Base-by-base conservation (phyloP, 2,797 vertebrate species). In the Lagorchestes hirsutus region DNA sequence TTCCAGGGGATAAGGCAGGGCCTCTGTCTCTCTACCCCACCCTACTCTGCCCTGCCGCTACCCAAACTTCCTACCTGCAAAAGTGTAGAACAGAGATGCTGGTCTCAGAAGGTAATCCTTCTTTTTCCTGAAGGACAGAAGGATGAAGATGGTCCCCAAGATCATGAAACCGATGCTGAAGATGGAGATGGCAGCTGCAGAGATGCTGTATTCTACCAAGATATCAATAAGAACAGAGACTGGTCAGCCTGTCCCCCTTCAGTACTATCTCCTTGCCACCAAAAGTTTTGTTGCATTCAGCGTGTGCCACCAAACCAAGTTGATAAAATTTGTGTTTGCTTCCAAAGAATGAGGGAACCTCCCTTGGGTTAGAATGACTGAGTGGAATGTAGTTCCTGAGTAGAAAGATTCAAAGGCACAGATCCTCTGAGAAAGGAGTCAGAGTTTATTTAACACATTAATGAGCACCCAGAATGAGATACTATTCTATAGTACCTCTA, bases 21-120 rank as follows among this genome's bases (percentile, higher is more conserved):
- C 0, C 5, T 67, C 52, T 82, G 40, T 24, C n/a, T 82, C n/a
- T 82, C 18, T 82, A 82, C 12, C 27, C 5, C 34, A 2, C 40
- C 50, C 0, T 1, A 4, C 46, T 0, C 13, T 0, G 40, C 93
- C 31, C n/a, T 90, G 14, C 29, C 22, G 87, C 59, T 6, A 0
- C 40, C 0, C 4, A n/a, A 50, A 52, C 1, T 1, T 92, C 95
- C 52, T 98, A 99, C 99, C 99, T 98, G 99, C 99, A 4, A 99
- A 99, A 57, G 99, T 99, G 24, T 99, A 99, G 98, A 99, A 99
- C 99, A 99, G 99, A 97, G 99, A 99, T 0, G 99, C 99, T 0
- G 99, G 99, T 98, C 99, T 99, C 98, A 99, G 99, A 93, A 99
- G 99, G 90, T 99, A 99, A 92, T 99, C 99, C 97, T 99, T 98